Percentiles rank a stretch among this genome's conserved stretches.
Conservation (phyloP, 2,888 invertebrate species). For the Luperina testacea region DNA sequence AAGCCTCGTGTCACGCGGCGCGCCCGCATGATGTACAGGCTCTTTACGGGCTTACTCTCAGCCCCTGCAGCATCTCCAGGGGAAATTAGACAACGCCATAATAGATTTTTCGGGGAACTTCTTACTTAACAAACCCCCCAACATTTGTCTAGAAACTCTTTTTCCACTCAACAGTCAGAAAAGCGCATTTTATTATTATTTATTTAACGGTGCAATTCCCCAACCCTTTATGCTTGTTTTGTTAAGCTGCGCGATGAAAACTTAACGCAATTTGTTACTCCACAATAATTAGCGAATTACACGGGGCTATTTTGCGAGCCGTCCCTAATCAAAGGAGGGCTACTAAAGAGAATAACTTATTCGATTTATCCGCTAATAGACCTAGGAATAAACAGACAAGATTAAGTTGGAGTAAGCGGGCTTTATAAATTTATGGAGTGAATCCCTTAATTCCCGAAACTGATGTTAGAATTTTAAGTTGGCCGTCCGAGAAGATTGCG, state of each 20-base stretch:
- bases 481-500: constrained; percentile 76
- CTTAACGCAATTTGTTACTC: constrained; percentile 74
- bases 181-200: constrained; percentile 47
- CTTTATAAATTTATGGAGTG: constrained; percentile 83
- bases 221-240: constrained; percentile 26
- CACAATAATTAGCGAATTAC: constrained; percentile 82
- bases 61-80: constrained; percentile 72
- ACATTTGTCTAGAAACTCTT: constrained; percentile 47
- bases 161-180: constrained; percentile 25
- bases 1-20: constrained; percentile 85
- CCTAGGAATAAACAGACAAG: constrained; percentile 85
- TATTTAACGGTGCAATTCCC: constrained; percentile 45
- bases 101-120: constrained; percentile 78
- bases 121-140: constrained; percentile 48
- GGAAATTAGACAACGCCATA: constrained; percentile 81
- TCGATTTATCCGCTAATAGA: constrained; percentile 86
- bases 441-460: constrained; percentile 83
- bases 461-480: constrained; percentile 87
- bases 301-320: constrained; percentile 74
- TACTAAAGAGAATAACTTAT: constrained; percentile 87
- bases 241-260: constrained; percentile 58
- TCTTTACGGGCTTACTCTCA: constrained; percentile 83
- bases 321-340: constrained; percentile 78
- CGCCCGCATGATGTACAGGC: constrained; percentile 85
- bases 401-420: constrained; percentile 81